A percentile compares a stretch with the other conserved stretches of the same genome.
These are phyloP conservation scores for Amazona vittata DNA, from an alignment of 2,113 vertebrate species.

Conservation along the genomic window DNA sequence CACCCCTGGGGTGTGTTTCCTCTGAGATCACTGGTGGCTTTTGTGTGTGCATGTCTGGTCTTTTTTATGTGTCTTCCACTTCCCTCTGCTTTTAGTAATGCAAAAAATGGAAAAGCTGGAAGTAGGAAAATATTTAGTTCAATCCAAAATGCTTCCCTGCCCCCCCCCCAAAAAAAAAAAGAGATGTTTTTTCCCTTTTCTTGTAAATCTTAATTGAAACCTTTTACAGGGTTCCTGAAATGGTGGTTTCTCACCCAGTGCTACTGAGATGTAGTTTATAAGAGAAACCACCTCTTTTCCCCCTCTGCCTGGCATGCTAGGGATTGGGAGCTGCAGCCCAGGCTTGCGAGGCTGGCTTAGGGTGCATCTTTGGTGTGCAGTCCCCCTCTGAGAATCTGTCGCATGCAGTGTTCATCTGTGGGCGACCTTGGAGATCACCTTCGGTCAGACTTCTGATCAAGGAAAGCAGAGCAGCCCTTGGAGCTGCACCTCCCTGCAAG, in stretches of 20 bases:
- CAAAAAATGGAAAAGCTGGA: not conserved
- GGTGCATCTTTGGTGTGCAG: no score
- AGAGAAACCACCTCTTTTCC: not conserved
- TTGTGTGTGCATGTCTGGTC: not conserved
- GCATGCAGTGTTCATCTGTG: rapidly evolving
- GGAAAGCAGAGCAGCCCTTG: not conserved
- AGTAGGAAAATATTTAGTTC: not conserved
- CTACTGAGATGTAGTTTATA: not conserved
- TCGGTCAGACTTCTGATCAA: not conserved
- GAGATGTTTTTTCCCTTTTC: rapidly evolving
- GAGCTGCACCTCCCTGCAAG: not conserved
- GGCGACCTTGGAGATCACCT: not conserved
- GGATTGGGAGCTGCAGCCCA: not conserved
- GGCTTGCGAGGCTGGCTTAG: rapidly evolving
- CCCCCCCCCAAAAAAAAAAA: not conserved
- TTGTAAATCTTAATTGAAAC: not conserved
- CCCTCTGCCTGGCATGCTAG: rapidly evolving
- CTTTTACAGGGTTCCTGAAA: not conserved
- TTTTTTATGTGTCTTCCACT: not conserved
- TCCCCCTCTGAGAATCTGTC: rapidly evolving
- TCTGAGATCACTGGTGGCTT: not conserved
- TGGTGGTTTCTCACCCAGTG: rapidly evolving
- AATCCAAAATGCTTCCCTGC: not conserved
- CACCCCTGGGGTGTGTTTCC: not conserved
- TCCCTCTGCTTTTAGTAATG: not conserved